A percentile compares a stretch with the other conserved stretches of the same genome.
These are phyloP conservation scores for Glomeris maerens DNA, from an alignment of 1,140 invertebrate species.

Conservation along the genomic window DNA sequence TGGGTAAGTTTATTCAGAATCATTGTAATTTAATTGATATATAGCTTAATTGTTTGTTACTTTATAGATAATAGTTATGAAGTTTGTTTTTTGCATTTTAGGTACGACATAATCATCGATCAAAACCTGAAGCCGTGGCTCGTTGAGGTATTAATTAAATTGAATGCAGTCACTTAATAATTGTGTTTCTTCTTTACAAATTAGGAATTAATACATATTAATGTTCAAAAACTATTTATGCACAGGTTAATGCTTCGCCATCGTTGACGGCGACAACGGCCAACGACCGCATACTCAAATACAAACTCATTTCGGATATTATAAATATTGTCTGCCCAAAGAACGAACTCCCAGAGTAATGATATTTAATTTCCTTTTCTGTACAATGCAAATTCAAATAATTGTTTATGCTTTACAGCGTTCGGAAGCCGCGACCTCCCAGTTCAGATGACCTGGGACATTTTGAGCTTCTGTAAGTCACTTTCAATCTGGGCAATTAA, in stretches of 20 bases:
- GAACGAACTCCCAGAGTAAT: conserved; percentile 74
- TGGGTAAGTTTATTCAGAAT: conserved; percentile 28
- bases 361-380: conserved; percentile 1
- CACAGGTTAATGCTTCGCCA: conserved; percentile 83
- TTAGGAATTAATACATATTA: not conserved
- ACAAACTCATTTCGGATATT: conserved; percentile 89
- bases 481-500: no score
- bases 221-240: conserved; percentile 12
- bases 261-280: conserved; percentile 87
- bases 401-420: not conserved
- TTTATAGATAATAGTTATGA: not conserved
- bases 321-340: conserved; percentile 78
- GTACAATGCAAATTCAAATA: not conserved
- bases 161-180: not conserved
- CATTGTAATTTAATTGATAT: not conserved
- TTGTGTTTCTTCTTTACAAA: not conserved
- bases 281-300: conserved; percentile 89
- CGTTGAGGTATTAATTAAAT: conserved; percentile 43
- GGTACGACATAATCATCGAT: conserved; percentile 76
- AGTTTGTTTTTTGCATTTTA: conserved; percentile 28
- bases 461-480: conserved; percentile 8
- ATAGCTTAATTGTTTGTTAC: not conserved
- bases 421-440: not conserved
- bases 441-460: not conserved
- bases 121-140: conserved; percentile 72